Evolutionary conservation across 2,113 vertebrate species (phyloP), one percentile per base, ranked within the genome.

Genomic region (Prionailurus viverrinus): DNA sequence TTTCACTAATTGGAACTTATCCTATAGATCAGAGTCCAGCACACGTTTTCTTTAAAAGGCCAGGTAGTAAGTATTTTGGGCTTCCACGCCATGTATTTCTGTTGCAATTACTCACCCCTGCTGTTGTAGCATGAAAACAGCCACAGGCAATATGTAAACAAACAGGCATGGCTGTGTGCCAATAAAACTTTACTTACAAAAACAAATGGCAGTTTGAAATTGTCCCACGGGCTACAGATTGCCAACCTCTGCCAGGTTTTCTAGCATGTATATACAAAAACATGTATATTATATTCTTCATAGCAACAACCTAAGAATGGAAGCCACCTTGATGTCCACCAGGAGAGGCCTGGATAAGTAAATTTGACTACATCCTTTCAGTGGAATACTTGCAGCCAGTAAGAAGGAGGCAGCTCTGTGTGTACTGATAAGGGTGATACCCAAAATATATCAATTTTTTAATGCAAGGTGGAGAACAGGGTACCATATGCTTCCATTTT

Each of bases 181-280:
- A 93, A 78, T 55, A 91, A 97, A 93, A 68, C 16, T 88, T 88
- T 31, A n/a, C n/a, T 90, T 87, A 91, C 12, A 65, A 66, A 82
- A 91, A 83, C 14, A 39, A 78, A 63, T 36, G 18, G 25, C 63
- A 90, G 29, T 10, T 82, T 90, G 41, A 95, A 90, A 76, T 86
- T 69, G 16, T 13, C 61, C 53, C n/a, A 27, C 14, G 69, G 55
- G 55, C 71, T 86, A 1, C 8, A 81, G 31, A 61, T 78, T 81
- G 61, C 53, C 61, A 94, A 80, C 3, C 41, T 41, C n/a, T 63
- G 19, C 73, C 66, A 65, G 41, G 31, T 90, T 51, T 63, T 27
- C 66, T 41, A 65, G 23, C 36, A 51, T 51, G 82, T 18, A 7
- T 14, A 74, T 33, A 39, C 14, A 51, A 78, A 87, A 73, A 53